These are phyloP conservation scores for Eurypyga helias DNA, from an alignment of 2,113 vertebrate species.

Conservation along the genomic window DNA sequence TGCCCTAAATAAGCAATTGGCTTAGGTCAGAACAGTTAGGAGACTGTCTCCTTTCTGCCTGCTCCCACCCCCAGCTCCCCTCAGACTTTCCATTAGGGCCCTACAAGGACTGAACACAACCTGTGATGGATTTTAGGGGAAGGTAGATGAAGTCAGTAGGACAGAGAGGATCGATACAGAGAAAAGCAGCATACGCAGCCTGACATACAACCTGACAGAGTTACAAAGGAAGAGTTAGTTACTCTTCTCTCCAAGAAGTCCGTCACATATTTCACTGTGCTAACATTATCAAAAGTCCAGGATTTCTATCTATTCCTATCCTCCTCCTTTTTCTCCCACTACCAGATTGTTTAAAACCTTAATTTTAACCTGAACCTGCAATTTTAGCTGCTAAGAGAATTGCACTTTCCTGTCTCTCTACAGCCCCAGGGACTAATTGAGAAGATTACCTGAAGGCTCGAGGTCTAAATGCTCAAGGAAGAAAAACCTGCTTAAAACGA, in stretches of 20 bases:
- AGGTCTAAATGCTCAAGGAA: constrained; percentile 17
- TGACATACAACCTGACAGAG: neutral
- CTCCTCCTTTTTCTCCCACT: neutral
- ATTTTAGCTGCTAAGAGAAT: constrained; percentile 51
- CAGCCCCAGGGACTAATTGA: constrained; percentile 39
- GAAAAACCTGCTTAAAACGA: constrained; percentile 20
- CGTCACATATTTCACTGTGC: neutral
- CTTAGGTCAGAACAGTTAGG: neutral
- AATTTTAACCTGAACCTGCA: constrained; percentile 47
- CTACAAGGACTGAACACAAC: neutral
- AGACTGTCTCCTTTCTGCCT: neutral
- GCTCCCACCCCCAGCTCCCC: neutral
- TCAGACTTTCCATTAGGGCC: neutral
- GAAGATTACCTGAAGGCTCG: constrained; percentile 22
- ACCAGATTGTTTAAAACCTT: neutral
- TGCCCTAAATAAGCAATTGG: constrained; percentile 33
- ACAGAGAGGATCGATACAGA: neutral
- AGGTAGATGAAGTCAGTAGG: neutral
- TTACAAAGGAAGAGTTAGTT: neutral
- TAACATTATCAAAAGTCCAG: neutral
- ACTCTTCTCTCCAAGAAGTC: neutral
- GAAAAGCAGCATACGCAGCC: neutral
- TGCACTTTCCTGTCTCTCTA: constrained; percentile 10
- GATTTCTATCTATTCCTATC: neutral
- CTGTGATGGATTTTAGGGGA: neutral